Conservation (phyloP, 2,113 vertebrate species). For the Seriola rivoliana region DNA sequence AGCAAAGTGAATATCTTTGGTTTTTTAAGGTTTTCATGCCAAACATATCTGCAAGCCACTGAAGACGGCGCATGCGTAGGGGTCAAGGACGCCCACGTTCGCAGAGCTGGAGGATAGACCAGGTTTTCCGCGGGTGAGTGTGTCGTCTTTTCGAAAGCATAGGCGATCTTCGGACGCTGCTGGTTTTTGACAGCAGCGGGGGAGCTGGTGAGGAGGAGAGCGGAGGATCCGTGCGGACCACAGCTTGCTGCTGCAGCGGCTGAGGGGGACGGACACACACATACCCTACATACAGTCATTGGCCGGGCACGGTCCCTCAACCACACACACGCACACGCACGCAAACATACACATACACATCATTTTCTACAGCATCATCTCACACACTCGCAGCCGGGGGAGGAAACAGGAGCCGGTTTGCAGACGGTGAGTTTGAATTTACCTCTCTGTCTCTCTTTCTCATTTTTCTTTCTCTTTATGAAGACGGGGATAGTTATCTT, state of each 20-base stretch:
- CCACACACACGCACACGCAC: slow-evolving; percentile 26
- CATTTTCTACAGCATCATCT: slow-evolving; percentile 53
- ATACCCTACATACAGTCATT: neutral
- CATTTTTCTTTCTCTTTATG: neutral
- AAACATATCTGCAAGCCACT: neutral
- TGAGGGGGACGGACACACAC: slow-evolving; percentile 50
- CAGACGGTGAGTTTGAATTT: slow-evolving; percentile 71
- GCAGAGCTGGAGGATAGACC: neutral
- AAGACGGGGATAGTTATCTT: slow-evolving; percentile 10
- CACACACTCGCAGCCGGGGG: slow-evolving; percentile 25
- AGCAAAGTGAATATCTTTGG: no score
- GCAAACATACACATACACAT: slow-evolving; percentile 15
- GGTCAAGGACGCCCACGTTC: neutral
- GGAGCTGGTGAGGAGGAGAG: slow-evolving; percentile 64
- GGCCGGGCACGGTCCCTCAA: slow-evolving; percentile 51
- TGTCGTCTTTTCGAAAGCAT: fast-evolving
- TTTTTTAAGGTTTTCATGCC: neutral
- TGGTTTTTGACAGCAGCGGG: slow-evolving; percentile 67
- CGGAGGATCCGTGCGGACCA: slow-evolving; percentile 68
- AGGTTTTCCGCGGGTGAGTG: neutral
- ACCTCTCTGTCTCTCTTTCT: fast-evolving
- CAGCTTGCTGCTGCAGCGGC: slow-evolving; percentile 77
- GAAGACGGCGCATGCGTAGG: neutral
- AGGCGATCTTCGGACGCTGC: slow-evolving; percentile 66
- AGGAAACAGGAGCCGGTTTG: slow-evolving; percentile 42